Percentiles rank a stretch among this genome's conserved stretches.
Conservation (phyloP, 2,113 vertebrate species). For the Petaurus breviceps region DNA sequence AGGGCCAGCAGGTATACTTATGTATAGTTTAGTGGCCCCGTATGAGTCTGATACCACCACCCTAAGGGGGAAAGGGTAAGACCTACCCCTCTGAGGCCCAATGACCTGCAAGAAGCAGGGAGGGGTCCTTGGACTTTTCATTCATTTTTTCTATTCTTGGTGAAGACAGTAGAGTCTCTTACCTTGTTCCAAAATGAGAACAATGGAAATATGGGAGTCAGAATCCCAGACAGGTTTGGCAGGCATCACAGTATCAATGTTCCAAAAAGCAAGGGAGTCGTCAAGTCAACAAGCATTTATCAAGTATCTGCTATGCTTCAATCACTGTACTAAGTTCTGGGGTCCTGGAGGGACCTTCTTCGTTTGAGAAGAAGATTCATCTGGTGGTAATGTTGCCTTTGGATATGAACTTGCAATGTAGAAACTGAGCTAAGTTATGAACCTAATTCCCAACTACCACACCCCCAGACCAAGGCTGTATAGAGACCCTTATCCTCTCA, state of each 20-base stretch:
- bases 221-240: not conserved
- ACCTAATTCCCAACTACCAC: not conserved
- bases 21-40: not conserved
- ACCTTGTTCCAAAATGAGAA: not conserved
- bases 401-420: not conserved
- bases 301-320: not conserved
- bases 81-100: not conserved
- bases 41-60: not conserved
- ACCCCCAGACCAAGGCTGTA: not conserved
- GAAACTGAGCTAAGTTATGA: not conserved
- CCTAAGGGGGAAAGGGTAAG: not conserved
- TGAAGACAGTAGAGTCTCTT: not conserved
- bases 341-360: not conserved
- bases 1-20: not conserved
- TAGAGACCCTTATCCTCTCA: not conserved
- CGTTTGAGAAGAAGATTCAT: not conserved
- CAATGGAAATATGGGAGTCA: not conserved
- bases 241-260: not conserved
- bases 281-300: not conserved
- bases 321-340: not conserved
- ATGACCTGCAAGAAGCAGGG: not conserved
- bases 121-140: not conserved
- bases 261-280: not conserved
- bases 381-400: not conserved
- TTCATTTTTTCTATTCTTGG: not conserved